Percentiles rank a stretch among this genome's conserved stretches.
Evolutionary conservation across 1,140 invertebrate species (phyloP).

Genomic region (Yoshiicerus persimilis): DNA sequence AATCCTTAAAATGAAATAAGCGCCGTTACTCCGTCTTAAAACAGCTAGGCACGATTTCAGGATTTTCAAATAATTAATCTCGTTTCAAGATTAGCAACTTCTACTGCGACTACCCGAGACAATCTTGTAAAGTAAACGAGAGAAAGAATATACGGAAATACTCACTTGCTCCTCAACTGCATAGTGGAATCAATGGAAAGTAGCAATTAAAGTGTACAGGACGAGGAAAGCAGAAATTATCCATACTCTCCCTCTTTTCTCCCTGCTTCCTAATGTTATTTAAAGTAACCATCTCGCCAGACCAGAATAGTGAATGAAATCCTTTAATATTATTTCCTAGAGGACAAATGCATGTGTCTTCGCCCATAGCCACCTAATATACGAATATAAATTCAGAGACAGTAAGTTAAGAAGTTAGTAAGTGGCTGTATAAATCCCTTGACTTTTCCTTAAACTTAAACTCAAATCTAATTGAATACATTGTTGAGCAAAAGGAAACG

Average conservation of each 20-base stretch:
- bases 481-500: neutral
- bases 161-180: neutral
- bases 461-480: neutral
- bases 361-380: neutral
- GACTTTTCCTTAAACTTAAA: neutral
- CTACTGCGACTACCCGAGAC: no score
- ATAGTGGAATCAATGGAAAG: neutral
- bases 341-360: neutral
- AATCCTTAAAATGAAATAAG: constrained; percentile 19
- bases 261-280: neutral
- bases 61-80: constrained; percentile 21
- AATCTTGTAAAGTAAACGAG: neutral
- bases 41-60: neutral
- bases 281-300: neutral
- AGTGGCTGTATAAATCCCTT: constrained; percentile 13
- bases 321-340: neutral
- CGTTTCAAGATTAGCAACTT: constrained; percentile 9
- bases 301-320: neutral
- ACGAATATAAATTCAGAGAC: neutral
- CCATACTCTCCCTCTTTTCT: neutral
- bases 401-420: neutral
- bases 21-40: constrained; percentile 1
- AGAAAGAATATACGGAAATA: neutral
- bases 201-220: constrained; percentile 7
- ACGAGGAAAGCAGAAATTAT: neutral